These are phyloP conservation scores for Mus caroli DNA, from an alignment of 2,797 vertebrate species.

Conservation along the genomic window DNA sequence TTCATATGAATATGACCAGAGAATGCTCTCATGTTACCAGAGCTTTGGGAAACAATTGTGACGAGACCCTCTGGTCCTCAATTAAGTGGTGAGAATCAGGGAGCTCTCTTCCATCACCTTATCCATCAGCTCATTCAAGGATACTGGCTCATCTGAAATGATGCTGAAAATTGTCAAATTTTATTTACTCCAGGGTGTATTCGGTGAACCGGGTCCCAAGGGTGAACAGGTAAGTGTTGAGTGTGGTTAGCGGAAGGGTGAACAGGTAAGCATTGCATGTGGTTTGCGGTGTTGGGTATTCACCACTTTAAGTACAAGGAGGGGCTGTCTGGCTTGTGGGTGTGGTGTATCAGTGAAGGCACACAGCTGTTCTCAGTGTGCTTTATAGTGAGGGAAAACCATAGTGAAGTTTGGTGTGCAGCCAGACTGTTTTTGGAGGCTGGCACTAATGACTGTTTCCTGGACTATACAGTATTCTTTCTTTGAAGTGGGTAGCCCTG, in stretches of 20 bases:
- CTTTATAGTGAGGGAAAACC: not conserved
- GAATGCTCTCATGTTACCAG: not conserved
- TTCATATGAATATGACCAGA: not conserved
- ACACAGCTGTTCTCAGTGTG: not conserved
- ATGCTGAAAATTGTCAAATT: slow-evolving; percentile 7
- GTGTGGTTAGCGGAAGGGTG: too few species aligned
- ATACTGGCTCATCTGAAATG: slow-evolving; percentile 15
- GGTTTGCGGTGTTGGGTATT: not conserved
- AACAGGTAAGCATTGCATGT: slow-evolving; percentile 46
- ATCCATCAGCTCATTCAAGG: too few species aligned
- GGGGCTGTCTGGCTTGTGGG: not conserved
- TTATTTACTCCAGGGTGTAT: slow-evolving; percentile 91
- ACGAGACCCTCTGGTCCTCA: not conserved
- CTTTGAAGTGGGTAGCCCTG: not conserved
- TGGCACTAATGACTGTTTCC: not conserved
- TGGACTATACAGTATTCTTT: not conserved
- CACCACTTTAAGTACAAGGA: not conserved
- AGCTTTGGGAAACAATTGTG: not conserved
- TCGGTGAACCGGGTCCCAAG: slow-evolving; percentile 94
- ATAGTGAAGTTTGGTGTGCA: not conserved
- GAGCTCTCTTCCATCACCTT: not conserved
- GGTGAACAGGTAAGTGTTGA: slow-evolving; percentile 93
- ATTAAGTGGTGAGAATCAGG: not conserved
- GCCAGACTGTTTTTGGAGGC: not conserved
- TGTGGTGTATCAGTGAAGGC: not conserved